Evolutionary conservation across 1,140 invertebrate species (phyloP), one percentile per base, ranked within the genome.

Genomic region (Neodiprion pinetum): DNA sequence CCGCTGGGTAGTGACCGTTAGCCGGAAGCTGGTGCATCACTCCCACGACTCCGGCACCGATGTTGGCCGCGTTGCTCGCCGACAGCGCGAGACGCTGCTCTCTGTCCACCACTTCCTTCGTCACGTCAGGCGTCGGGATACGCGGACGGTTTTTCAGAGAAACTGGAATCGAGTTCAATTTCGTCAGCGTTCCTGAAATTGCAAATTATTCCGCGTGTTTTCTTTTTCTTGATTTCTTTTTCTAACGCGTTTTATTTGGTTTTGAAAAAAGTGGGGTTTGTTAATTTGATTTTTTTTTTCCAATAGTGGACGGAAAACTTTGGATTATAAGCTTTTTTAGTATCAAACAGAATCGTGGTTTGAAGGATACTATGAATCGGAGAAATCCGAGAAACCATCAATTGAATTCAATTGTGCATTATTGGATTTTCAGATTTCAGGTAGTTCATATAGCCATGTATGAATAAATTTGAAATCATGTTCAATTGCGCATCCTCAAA

Each of bases 111-210:
- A 93, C 90, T 84, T 95, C 94, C 84, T 95, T 95, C 12, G 94
- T 92, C 1, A 95, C 94, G 83, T 96, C 95, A 0, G 95, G 95
- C 3, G 95, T 96, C 47, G 95, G 95, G 73, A 96, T 96, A 67
- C 95, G 90, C 1, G 95, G 95, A 69, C 95, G 90, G 78, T 94
- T 94, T 80, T 93, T 93, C 72, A 95, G 86, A 12, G 92, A 91
- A 74, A 91, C 90, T 17, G 92, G 92, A 7, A 93, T 89, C 66
- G 91, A 91, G 83, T 93, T 93, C 75, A 92, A 86, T 84, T 94
- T 94, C 73, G 90, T 90, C 80, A 87, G 78, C n/a, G 89, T 90
- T 74, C 90, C 92, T 92, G 82, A 23, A 84, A 81, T 65, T 61
- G 11, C 53, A 61, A 61, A 61, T 61, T 61, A 61, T 61, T 40